Conservation (phyloP, 1,140 invertebrate genomes). For the Battus philenor region DNA sequence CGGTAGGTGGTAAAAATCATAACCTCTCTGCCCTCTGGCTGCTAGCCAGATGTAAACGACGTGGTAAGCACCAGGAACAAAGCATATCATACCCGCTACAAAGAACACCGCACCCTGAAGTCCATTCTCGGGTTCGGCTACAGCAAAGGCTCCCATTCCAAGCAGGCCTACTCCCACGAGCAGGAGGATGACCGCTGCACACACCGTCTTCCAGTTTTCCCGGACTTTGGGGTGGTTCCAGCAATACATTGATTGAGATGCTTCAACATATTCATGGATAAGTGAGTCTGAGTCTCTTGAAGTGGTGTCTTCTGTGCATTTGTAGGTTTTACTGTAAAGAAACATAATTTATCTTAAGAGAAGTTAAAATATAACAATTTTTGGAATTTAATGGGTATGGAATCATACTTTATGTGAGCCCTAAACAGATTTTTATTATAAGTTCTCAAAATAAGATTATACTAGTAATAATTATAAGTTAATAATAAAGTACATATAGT, state of each 20-base stretch:
- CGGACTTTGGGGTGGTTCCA: constrained; percentile 89
- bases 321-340: constrained; percentile 78
- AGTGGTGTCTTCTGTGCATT: constrained; percentile 81
- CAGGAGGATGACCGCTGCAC: constrained; percentile 85
- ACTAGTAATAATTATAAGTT: too few relatives aligned
- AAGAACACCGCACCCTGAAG: constrained; percentile 88
- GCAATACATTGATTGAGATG: constrained; percentile 81
- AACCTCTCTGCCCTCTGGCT: constrained; percentile 86
- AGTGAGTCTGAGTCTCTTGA: constrained; percentile 88
- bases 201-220: constrained; percentile 90
- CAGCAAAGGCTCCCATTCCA: constrained; percentile 83
- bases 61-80: constrained; percentile 88
- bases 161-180: constrained; percentile 86
- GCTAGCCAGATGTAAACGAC: constrained; percentile 90
- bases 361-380: too few relatives aligned
- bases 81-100: constrained; percentile 87
- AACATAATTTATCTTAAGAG: neutral
- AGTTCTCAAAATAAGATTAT: too few relatives aligned
- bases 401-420: too few relatives aligned
- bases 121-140: constrained; percentile 81
- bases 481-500: too few relatives aligned
- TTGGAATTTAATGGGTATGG: too few relatives aligned
- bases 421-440: too few relatives aligned
- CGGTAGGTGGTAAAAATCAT: constrained; percentile 89
- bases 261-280: constrained; percentile 84